phyloP scores from a whole-genome alignment of 1,140 invertebrate species.

The Macrocentrus cingulum region DNA sequence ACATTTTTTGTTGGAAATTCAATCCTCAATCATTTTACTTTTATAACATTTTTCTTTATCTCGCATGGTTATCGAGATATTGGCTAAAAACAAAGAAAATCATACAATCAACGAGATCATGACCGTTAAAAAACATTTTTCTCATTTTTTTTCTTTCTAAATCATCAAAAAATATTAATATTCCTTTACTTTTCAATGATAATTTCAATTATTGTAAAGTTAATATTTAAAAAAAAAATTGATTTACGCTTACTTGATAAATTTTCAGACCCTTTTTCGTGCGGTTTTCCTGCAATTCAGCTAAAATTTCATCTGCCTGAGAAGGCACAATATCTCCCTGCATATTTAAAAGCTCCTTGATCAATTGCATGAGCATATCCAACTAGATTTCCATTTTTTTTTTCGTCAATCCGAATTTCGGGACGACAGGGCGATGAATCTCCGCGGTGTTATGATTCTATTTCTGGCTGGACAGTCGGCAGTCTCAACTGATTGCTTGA shows the following conservation, averaged over 20 bases:
- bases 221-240: too few relatives aligned
- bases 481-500: neutral
- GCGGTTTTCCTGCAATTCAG: neutral
- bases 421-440: neutral
- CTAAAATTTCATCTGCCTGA: constrained; percentile 1
- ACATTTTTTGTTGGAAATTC: too few relatives aligned
- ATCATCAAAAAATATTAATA: too few relatives aligned
- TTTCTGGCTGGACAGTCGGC: neutral
- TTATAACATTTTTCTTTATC: too few relatives aligned
- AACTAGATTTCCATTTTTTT: neutral
- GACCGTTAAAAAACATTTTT: neutral
- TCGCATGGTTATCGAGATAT: too few relatives aligned
- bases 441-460: neutral
- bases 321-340: constrained; percentile 1
- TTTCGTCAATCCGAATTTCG: constrained; percentile 17
- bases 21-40: too few relatives aligned
- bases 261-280: constrained; percentile 27
- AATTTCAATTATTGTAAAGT: too few relatives aligned
- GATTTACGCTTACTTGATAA: constrained; percentile 33
- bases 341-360: neutral
- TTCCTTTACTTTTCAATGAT: too few relatives aligned
- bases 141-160: too few relatives aligned
- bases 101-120: neutral
- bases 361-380: too few relatives aligned
- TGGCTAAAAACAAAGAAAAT: too few relatives aligned